Evolutionary conservation across 1,140 invertebrate species (phyloP).

Genomic region (Pseudomyrmex sp.): DNA sequence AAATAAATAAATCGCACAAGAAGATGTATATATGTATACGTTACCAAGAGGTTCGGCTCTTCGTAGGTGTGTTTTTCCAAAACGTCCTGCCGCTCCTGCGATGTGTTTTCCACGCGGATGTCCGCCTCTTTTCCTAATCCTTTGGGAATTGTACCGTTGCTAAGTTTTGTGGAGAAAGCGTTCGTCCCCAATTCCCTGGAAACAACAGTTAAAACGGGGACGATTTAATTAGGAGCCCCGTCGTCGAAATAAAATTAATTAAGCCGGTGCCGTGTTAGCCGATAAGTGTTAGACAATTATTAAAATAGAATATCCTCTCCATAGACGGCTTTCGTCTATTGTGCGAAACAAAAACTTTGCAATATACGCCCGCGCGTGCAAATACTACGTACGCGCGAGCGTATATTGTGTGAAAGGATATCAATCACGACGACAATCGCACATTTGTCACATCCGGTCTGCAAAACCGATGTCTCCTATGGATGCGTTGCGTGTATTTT

Average conservation of each 20-base stretch:
- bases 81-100: slow-evolving; percentile 75
- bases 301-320: not conserved
- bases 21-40: not conserved
- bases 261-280: not conserved
- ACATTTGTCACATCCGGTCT: slow-evolving; percentile 67
- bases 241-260: slow-evolving; percentile 37
- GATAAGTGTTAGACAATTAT: slow-evolving; percentile 10
- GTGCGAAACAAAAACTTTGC: slow-evolving; percentile 39
- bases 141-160: slow-evolving; percentile 83
- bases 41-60: slow-evolving; percentile 81
- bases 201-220: slow-evolving; percentile 24
- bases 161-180: slow-evolving; percentile 77
- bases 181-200: slow-evolving; percentile 74
- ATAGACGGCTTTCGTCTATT: not conserved
- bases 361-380: not conserved
- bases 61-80: slow-evolving; percentile 81
- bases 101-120: slow-evolving; percentile 58
- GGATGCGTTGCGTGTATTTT: slow-evolving; percentile 39
- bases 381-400: not conserved
- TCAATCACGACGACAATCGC: slow-evolving; percentile 77
- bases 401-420: slow-evolving; percentile 65
- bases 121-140: slow-evolving; percentile 76
- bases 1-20: not conserved
- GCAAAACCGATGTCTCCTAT: slow-evolving; percentile 53
- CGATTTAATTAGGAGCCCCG: not conserved